Base-by-base conservation (phyloP, 2,113 vertebrate genomes). In the Perca fluviatilis region DNA sequence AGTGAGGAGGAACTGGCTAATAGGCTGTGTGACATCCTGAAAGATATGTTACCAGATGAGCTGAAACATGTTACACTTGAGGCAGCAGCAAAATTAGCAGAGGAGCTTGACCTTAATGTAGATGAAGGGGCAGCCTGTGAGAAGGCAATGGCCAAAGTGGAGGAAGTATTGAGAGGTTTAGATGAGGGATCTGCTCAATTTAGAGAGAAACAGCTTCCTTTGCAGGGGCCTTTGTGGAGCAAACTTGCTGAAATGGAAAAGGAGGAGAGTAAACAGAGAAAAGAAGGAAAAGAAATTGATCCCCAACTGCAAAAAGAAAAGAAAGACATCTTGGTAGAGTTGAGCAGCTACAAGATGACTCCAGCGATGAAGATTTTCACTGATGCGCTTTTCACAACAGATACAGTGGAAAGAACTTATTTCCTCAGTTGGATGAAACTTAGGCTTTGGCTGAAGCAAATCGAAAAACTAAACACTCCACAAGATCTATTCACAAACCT, bases 351-450 rank as follows among this genome's bases (percentile, higher is more conserved):
- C 83, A 90, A 85, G 82, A 88, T 93, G 81, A 94, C 93, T 14
- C 51, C 85, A 70, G 84, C 90, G 1, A 94, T 95, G 94, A 92
- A 80, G 54, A 51, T 51, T 53, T 96, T 95, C 60, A 95, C 87
- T 13, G 74, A 84, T 47, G 77, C 84, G 1, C 84, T 96, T 36
- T 93, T 69, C 33, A 82, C 81, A 27, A 58, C 65, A 56, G 86
- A 94, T 49, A 92, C 78, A 82, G 54, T 69, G 0, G 90, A 93
- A 79, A 91, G 92, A 49, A 79, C 85, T n/a, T 95, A 83, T 70
- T 95, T 95, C 51, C 88, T 95, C 14, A 86, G 30, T 53, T 95
- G 93, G 94, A 91, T 95, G 88, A 95, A 82, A 66, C 58, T 93
- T 30, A 91, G 64, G 68, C 91, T 95, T 66, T 12, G 78, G 12